phyloP scores from a whole-genome alignment of 2,888 invertebrate genomes.

The Lottia gigantea region DNA sequence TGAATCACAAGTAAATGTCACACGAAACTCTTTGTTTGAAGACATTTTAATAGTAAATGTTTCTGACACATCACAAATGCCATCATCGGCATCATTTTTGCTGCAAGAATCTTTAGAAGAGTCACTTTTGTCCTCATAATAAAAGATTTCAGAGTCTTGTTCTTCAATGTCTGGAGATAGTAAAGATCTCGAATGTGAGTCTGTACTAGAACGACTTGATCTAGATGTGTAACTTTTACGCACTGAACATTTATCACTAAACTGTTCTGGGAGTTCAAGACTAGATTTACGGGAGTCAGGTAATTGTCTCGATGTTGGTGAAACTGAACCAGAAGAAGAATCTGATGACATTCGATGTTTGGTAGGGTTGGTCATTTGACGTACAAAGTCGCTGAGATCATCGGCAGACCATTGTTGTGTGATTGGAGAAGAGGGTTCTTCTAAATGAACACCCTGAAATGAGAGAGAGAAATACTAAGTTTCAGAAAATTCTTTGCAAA shows the following conservation, averaged over 20 bases:
- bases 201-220: neutral
- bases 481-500: neutral
- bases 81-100: slow-evolving; percentile 18
- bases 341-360: slow-evolving; percentile 19
- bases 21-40: slow-evolving; percentile 16
- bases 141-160: slow-evolving; percentile 2
- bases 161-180: slow-evolving; percentile 7
- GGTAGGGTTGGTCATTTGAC: slow-evolving; percentile 39
- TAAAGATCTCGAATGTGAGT: neutral
- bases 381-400: slow-evolving; percentile 40
- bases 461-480: slow-evolving; percentile 1
- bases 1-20: slow-evolving; percentile 31
- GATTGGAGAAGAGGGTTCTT: slow-evolving; percentile 39
- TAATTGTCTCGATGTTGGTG: slow-evolving; percentile 1
- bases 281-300: neutral
- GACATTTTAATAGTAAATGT: slow-evolving; percentile 12
- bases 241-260: slow-evolving; percentile 1
- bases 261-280: slow-evolving; percentile 2
- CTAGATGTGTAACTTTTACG: neutral
- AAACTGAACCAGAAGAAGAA: neutral
- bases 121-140: slow-evolving; percentile 12
- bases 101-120: neutral
- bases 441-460: slow-evolving; percentile 43
- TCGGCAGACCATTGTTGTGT: slow-evolving; percentile 30
- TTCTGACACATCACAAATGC: slow-evolving; percentile 20